These are phyloP conservation scores for Proterorhinus semilunaris DNA, from an alignment of 2,113 vertebrate species.

Conservation along the genomic window DNA sequence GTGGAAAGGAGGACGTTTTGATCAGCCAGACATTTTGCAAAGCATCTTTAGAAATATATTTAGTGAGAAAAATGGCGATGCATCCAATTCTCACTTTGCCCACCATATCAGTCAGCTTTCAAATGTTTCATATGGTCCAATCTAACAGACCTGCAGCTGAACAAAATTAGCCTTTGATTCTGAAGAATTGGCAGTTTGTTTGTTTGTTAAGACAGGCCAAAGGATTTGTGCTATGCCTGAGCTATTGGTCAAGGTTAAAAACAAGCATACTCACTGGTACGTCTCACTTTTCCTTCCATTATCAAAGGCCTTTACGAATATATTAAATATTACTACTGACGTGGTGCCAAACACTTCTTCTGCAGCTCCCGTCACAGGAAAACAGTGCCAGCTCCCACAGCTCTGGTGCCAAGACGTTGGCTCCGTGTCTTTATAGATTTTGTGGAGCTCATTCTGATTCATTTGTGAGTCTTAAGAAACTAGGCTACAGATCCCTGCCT, in stretches of 20 bases:
- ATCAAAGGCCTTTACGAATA: slow-evolving; percentile 11
- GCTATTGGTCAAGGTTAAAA: slow-evolving; percentile 37
- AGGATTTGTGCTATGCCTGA: too few species aligned
- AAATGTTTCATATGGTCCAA: too few species aligned
- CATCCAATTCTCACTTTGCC: too few species aligned
- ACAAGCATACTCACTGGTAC: slow-evolving; percentile 13
- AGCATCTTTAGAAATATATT: slow-evolving; percentile 12
- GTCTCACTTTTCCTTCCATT: neutral
- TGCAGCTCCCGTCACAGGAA: slow-evolving; percentile 15
- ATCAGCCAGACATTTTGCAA: slow-evolving; percentile 21
- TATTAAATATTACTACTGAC: slow-evolving; percentile 16
- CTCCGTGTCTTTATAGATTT: slow-evolving; percentile 8
- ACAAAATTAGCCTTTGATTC: too few species aligned
- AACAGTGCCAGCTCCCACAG: slow-evolving; percentile 1
- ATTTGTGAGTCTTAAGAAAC: neutral
- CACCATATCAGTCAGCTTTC: too few species aligned
- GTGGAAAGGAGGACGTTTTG: slow-evolving; percentile 20
- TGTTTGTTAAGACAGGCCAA: too few species aligned
- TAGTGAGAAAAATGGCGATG: neutral
- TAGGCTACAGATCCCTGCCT: neutral
- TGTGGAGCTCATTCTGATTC: neutral
- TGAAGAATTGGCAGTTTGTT: too few species aligned
- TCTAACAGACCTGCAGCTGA: too few species aligned
- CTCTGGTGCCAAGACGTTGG: slow-evolving; percentile 26
- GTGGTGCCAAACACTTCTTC: slow-evolving; percentile 21